Evolutionary conservation across 2,113 vertebrate genomes (phyloP).

Genomic region (Brienomyrus longianalis): DNA sequence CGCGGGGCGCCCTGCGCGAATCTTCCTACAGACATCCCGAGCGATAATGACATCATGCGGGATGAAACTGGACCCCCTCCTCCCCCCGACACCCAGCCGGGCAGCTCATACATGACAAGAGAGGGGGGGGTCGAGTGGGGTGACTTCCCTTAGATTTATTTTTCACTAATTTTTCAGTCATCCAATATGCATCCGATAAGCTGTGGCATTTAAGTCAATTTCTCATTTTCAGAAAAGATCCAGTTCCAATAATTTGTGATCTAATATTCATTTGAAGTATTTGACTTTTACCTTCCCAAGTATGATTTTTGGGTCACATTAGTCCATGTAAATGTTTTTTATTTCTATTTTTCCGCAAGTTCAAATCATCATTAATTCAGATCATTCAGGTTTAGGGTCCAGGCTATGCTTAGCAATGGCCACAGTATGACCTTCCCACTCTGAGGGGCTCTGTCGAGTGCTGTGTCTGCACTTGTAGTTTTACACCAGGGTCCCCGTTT

Average conservation of each 20-base stretch:
- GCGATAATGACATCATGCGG: slow-evolving; percentile 10
- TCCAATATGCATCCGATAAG: neutral
- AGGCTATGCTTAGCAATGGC: neutral
- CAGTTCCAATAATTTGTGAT: neutral
- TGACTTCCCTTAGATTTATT: neutral
- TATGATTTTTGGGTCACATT: neutral
- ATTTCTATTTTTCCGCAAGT: neutral
- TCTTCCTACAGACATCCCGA: neutral
- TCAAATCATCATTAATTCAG: neutral
- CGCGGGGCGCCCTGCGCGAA: neutral
- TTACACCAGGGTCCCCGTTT: neutral
- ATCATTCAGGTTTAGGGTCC: neutral
- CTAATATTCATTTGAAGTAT: neutral
- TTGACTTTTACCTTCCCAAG: neutral
- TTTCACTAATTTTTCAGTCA: neutral
- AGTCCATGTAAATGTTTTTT: neutral
- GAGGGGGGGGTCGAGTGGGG: neutral
- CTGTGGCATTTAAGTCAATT: neutral
- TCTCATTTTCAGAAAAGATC: neutral
- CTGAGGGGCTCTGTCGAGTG: neutral
- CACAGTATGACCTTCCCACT: neutral
- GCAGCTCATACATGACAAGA: too few species aligned
- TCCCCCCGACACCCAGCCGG: too few species aligned
- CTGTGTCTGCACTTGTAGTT: neutral
- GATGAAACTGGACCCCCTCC: neutral